phyloP scores from a whole-genome alignment of 2,113 vertebrate genomes.

The Scolopax mira region DNA sequence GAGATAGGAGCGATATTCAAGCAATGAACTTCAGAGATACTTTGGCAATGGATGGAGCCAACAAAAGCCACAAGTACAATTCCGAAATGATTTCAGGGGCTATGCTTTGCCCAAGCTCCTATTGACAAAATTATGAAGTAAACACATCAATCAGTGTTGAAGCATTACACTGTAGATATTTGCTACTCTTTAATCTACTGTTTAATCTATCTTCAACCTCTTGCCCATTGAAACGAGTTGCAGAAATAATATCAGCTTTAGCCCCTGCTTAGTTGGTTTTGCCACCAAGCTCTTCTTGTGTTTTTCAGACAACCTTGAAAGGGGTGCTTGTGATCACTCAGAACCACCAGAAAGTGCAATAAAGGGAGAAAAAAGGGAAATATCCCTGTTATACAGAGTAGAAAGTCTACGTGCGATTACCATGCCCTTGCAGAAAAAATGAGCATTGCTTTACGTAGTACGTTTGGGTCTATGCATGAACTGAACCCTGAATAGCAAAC shows the following conservation, averaged over 20 bases:
- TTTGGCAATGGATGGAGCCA: not conserved
- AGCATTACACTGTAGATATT: not conserved
- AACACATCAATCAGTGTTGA: not conserved
- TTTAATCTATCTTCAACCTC: not conserved
- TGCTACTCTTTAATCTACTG: not conserved
- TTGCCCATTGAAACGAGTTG: not conserved
- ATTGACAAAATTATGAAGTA: not conserved
- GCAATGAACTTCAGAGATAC: not conserved
- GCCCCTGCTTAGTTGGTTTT: not conserved
- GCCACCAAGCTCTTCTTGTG: not conserved
- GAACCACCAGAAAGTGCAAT: not conserved
- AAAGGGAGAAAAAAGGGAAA: not conserved
- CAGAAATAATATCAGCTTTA: not conserved
- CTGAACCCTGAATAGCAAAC: not conserved
- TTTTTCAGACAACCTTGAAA: not conserved
- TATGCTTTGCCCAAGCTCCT: not conserved
- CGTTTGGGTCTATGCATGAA: not conserved
- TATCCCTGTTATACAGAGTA: not conserved
- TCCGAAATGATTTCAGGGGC: not conserved
- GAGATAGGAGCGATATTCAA: not conserved
- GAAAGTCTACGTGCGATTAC: not conserved
- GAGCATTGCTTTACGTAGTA: not conserved
- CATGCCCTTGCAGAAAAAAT: not conserved
- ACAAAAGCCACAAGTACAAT: not conserved
- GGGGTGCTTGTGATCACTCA: not conserved